These are phyloP conservation scores for Microcebus jonahi DNA, from an alignment of 2,113 vertebrate species.

Conservation along the genomic window DNA sequence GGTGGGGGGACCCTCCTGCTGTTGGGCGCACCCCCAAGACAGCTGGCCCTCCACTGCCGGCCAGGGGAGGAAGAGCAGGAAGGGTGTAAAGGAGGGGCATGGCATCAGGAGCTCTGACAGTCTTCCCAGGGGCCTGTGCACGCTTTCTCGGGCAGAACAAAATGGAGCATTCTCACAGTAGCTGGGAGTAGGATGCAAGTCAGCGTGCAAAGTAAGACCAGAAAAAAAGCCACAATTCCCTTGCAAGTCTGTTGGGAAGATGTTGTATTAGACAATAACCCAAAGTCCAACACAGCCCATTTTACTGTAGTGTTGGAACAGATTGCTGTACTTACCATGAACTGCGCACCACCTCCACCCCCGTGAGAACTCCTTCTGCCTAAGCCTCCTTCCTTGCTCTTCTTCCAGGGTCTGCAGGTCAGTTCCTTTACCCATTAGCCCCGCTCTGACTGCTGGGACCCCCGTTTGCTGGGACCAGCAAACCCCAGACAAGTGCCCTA, in stretches of 20 bases:
- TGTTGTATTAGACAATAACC: background rate
- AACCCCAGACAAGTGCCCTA: background rate
- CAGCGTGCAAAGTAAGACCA: background rate
- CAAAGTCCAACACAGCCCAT: accelerated
- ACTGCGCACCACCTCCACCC: background rate
- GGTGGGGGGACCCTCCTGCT: background rate
- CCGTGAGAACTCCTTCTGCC: background rate
- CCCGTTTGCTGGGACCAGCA: background rate
- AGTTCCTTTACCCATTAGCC: background rate
- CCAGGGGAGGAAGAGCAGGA: background rate
- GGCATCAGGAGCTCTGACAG: background rate
- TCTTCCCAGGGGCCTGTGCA: background rate
- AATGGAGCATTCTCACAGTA: accelerated
- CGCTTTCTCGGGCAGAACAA: background rate
- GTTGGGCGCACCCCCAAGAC: too few species aligned
- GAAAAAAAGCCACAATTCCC: background rate
- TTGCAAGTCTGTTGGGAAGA: background rate
- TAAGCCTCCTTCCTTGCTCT: background rate
- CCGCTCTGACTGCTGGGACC: background rate
- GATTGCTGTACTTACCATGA: background rate
- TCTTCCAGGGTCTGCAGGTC: background rate
- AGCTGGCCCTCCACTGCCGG: background rate
- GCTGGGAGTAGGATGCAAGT: accelerated
- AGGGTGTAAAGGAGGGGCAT: accelerated
- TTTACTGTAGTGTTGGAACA: background rate